Base-by-base conservation (phyloP, 2,113 vertebrate species). In the Plecotus auritus region DNA sequence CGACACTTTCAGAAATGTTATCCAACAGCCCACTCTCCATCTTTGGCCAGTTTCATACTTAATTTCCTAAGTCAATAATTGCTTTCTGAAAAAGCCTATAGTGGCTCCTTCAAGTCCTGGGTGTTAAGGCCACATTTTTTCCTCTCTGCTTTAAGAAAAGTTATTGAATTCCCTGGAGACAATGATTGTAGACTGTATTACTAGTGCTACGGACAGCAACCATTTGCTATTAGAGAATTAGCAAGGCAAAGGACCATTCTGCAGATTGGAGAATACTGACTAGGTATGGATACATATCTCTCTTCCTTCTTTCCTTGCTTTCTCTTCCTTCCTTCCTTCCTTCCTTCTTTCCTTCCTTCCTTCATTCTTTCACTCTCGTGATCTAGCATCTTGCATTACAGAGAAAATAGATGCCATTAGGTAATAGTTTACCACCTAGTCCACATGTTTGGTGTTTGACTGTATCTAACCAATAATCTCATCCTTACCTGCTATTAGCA, bases 1-100 rank as follows among this genome's bases (percentile, higher is more conserved):
- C 51, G 70, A 78, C 49, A 96, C 66, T 90, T 95, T 88, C 22
- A 93, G 18, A 96, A 95, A 83, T 93, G 42, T 86, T 86, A 78
- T 74, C 4, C 32, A 76, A 81, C 45, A 95, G 56, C 45, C 35
- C 20, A 49, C 42, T 93, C 11, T 74, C 61, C n/a, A 49, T 85
- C 90, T 95, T 69, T 45, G 64, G 40, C 9, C 32, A 90, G 51
- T 54, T 90, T 95, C 14, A 72, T 47, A 54, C 54, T 85, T 92
- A 51, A 78, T 92, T 87, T 73, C 56, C 28, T 74, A 54, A 6
- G 4, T 69, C 47, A 56, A 28, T 76, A 54, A 89, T 18, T 90
- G 10, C 23, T 93, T 93, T 95, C 80, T 74, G 45, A 89, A 66
- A 91, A 42, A 73, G 10, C 4, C 10, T 93, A 77, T 92, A 42